Evolutionary conservation across 2,113 vertebrate species (phyloP).

Genomic region (Petromus typicus): DNA sequence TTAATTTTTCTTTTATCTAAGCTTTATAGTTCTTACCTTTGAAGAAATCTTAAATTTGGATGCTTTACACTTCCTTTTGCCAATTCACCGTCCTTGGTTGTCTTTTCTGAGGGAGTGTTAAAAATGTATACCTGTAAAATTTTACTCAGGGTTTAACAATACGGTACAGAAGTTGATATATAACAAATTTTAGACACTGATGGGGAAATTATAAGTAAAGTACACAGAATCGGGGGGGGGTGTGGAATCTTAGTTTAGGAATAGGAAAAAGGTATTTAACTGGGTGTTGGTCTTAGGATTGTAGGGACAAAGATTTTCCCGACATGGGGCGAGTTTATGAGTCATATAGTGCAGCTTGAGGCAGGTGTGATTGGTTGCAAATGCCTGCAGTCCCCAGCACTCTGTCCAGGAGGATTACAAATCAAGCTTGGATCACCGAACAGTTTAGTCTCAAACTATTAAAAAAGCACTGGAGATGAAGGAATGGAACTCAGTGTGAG

Average conservation of each 20-base stretch:
- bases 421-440: background rate
- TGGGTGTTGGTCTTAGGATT: background rate
- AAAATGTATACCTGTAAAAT: slow-evolving; percentile 49
- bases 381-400: background rate
- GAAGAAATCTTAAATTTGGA: slow-evolving; percentile 44
- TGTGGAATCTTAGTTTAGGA: slow-evolving; percentile 12
- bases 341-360: background rate
- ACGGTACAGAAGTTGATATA: background rate
- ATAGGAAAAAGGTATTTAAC: slow-evolving; percentile 21
- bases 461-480: background rate
- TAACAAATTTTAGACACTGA: slow-evolving; percentile 17
- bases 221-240: slow-evolving; percentile 18
- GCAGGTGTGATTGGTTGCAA: background rate
- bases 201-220: background rate
- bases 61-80: background rate
- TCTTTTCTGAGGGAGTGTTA: slow-evolving; percentile 43
- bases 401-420: background rate
- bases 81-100: background rate
- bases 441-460: background rate
- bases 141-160: slow-evolving; percentile 16
- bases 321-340: background rate
- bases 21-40: slow-evolving; percentile 27
- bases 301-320: background rate
- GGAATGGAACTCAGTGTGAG: background rate
- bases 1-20: slow-evolving; percentile 34